Conservation (phyloP, 2,888 invertebrate genomes). For the Thymelicus acteon region DNA sequence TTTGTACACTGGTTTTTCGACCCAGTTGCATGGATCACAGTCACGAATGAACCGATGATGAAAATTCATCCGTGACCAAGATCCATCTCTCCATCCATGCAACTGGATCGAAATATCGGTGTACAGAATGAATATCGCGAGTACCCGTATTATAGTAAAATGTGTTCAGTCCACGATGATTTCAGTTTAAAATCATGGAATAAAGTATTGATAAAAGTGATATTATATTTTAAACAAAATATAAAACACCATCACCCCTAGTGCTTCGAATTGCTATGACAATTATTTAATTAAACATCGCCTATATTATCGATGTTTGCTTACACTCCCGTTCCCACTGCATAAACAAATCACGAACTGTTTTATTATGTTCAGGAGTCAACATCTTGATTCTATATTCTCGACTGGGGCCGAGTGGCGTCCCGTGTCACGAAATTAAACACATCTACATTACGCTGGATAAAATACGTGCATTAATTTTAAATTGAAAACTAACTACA, state of each 20-base stretch:
- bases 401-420: conserved; percentile 41
- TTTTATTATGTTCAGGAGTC: conserved; percentile 54
- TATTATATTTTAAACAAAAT: too few species aligned
- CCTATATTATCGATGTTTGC: conserved; percentile 6
- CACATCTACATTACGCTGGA: conserved; percentile 36
- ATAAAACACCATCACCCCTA: not conserved
- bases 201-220: too few species aligned
- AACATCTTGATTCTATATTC: conserved; percentile 61
- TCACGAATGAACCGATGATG: too few species aligned
- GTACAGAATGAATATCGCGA: too few species aligned
- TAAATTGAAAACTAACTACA: conserved; percentile 36
- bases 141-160: too few species aligned
- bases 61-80: too few species aligned
- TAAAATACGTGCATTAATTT: conserved; percentile 51
- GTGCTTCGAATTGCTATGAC: not conserved
- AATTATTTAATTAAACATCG: conserved; percentile 10
- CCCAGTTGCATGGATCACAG: too few species aligned
- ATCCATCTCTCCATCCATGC: too few species aligned
- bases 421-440: conserved; percentile 46
- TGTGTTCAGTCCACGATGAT: too few species aligned
- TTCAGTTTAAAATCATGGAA: too few species aligned
- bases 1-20: too few species aligned
- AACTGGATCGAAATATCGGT: too few species aligned
- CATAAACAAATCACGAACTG: conserved; percentile 57
- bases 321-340: conserved; percentile 35